These are phyloP conservation scores for Hippotragus niger DNA, from an alignment of 2,113 vertebrate genomes.

Conservation along the genomic window DNA sequence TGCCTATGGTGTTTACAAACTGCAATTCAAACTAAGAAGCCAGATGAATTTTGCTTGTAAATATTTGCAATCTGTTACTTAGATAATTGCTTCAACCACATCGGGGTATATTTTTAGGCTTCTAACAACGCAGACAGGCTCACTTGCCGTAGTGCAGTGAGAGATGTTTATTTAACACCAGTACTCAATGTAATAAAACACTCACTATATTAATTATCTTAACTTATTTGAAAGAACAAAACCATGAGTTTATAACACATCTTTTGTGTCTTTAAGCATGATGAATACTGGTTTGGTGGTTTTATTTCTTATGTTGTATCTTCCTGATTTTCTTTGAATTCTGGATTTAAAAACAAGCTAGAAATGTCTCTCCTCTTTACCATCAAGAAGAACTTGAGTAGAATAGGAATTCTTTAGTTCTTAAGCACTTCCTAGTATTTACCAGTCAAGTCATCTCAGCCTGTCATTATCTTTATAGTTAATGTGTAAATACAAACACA, in stretches of 20 bases:
- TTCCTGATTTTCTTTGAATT: background rate
- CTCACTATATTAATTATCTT: background rate
- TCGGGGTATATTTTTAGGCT: background rate
- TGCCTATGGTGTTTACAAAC: slow-evolving; percentile 44
- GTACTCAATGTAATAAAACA: background rate
- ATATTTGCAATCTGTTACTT: background rate
- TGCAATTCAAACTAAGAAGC: slow-evolving; percentile 50
- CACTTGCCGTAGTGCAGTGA: background rate
- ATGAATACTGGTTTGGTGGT: background rate
- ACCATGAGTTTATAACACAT: background rate
- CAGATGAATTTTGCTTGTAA: slow-evolving; percentile 1
- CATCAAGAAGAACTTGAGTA: background rate
- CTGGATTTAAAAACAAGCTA: background rate
- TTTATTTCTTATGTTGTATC: background rate
- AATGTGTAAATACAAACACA: background rate
- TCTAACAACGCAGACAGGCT: background rate
- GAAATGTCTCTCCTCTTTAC: background rate
- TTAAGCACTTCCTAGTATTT: background rate
- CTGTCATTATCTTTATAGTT: background rate
- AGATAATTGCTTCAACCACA: background rate
- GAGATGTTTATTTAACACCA: background rate
- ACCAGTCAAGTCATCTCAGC: background rate
- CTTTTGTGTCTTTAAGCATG: background rate
- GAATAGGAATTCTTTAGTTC: background rate
- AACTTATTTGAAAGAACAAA: background rate